Base-by-base conservation (phyloP, 2,113 vertebrate genomes). In the Anas platyrhynchos region DNA sequence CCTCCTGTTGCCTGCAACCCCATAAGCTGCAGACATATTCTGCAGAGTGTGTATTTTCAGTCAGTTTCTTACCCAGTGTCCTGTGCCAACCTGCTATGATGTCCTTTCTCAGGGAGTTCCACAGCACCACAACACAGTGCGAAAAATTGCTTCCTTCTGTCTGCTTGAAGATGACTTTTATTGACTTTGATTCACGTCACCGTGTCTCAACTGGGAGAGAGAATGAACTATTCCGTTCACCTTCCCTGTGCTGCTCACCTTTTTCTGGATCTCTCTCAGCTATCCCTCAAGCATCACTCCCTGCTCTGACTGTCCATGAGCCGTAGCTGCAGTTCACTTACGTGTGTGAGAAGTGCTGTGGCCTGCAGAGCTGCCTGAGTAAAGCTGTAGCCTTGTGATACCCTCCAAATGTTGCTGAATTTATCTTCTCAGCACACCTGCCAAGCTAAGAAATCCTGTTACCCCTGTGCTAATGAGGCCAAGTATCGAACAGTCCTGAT, bases 41-140 rank as follows among this genome's bases (percentile, higher is more conserved):
- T 73, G 32, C 55, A 63, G 62, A 52, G 36, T 15, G 7, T 31
- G 10, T 36, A 27, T 80, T 94, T 78, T 50, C 88, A 27, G 16
- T 43, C 36, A 11, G 18, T 34, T 92, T 27, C 68, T 93, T 31
- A 66, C n/a, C 55, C 50, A 36, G 38, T 52, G 48, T 20, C 56
- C 17, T 43, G 16, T 5, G 4, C 34, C 1, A 0, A 31, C 13
- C 4, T 63, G n/a, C 59, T 59, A 23, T 16, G 27, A 52, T 52
- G 46, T 22, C 63, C 76, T 86, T 81, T 91, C 88, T 96, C 80
- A 63, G 81, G 91, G 80, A 88, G 55, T 74, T 86, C 83, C 52
- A 83, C 52, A 77, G 41, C 69, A 61, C 55, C 44, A 56, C 43
- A 65, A 66, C 41, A n/a, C 9, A 2, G 52, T 77, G 55, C 43